Evolutionary conservation across 2,113 vertebrate species (phyloP).

Genomic region (Lycocorax pyrrhopterus): DNA sequence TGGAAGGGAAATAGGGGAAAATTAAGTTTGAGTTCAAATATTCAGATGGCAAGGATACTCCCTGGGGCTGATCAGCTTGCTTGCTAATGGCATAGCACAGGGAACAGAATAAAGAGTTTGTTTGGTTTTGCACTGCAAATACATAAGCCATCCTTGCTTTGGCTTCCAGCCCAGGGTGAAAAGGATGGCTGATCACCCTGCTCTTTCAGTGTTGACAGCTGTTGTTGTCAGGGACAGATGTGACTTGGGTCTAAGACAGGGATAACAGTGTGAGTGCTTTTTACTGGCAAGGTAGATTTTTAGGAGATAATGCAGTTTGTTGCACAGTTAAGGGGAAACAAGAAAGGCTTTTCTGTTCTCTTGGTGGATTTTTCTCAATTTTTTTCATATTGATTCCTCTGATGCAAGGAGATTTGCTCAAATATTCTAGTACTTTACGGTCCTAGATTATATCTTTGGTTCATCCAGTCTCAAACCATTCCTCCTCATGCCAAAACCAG

Average conservation of each 20-base stretch:
- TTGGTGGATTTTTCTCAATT: neutral
- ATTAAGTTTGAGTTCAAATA: neutral
- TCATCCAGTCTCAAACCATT: neutral
- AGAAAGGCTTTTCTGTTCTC: neutral
- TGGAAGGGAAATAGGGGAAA: neutral
- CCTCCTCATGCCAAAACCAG: neutral
- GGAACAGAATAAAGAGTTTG: neutral
- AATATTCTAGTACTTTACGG: neutral
- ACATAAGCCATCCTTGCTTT: neutral
- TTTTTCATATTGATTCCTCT: neutral
- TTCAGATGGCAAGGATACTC: neutral
- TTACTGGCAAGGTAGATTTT: neutral
- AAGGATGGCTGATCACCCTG: neutral
- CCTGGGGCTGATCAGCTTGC: neutral
- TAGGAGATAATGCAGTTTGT: neutral
- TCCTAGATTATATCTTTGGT: neutral
- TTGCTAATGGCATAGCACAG: neutral
- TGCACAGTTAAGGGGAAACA: neutral
- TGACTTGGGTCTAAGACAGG: neutral
- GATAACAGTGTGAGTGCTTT: neutral
- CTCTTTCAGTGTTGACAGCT: neutral
- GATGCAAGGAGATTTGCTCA: neutral
- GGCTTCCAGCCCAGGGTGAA: conserved; percentile 13
- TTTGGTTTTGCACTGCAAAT: neutral
- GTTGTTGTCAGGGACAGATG: conserved; percentile 5